These are phyloP conservation scores for Agrochola lychnidis DNA, from an alignment of 2,888 invertebrate genomes.

Conservation along the genomic window DNA sequence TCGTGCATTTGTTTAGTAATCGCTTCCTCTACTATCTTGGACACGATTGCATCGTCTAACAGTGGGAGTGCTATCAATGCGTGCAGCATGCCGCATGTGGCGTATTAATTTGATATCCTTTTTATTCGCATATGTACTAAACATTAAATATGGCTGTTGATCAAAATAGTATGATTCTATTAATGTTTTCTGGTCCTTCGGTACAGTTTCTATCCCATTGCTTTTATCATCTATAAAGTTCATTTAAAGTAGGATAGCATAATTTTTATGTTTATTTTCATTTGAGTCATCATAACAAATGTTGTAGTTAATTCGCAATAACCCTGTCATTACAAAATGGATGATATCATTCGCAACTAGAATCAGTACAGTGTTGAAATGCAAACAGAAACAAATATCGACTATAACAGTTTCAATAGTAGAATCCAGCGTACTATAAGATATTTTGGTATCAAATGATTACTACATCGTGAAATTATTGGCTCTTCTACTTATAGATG, in stretches of 20 bases:
- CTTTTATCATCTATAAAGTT: background rate
- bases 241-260: background rate
- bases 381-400: slow-evolving; percentile 26
- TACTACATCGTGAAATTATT: slow-evolving; percentile 61
- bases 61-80: slow-evolving; percentile 74
- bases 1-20: background rate
- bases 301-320: slow-evolving; percentile 36
- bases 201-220: background rate
- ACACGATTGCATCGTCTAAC: slow-evolving; percentile 60
- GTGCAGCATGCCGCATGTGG: slow-evolving; percentile 73
- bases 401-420: slow-evolving; percentile 31
- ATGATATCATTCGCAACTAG: slow-evolving; percentile 43
- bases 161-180: slow-evolving; percentile 38
- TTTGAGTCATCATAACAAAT: slow-evolving; percentile 20
- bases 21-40: slow-evolving; percentile 60
- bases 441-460: slow-evolving; percentile 64
- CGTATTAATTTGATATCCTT: slow-evolving; percentile 71
- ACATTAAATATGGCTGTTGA: slow-evolving; percentile 43
- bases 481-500: slow-evolving; percentile 50
- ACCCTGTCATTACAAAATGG: slow-evolving; percentile 28
- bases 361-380: slow-evolving; percentile 49
- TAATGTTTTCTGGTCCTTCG: slow-evolving; percentile 5
- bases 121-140: slow-evolving; percentile 65
- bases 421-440: slow-evolving; percentile 37
- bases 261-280: slow-evolving; percentile 4